Conservation (phyloP, 2,797 vertebrate genomes). For the Pipistrellus nathusii region DNA sequence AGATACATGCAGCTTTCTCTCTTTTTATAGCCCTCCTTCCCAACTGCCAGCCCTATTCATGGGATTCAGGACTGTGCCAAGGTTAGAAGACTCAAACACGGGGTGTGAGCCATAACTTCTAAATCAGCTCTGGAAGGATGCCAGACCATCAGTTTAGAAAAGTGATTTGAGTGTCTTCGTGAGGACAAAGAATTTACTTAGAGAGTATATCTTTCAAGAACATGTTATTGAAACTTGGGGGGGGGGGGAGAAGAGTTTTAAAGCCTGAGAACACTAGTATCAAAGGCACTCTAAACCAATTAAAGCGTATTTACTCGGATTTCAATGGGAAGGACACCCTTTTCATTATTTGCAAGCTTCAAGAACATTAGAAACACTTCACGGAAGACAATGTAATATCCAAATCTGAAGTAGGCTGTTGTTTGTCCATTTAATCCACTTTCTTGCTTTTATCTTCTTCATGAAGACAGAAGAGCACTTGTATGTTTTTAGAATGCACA, state of each 20-base stretch:
- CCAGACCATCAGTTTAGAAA: constrained; percentile 82
- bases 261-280: constrained; percentile 80
- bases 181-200: constrained; percentile 85
- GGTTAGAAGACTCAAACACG: constrained; percentile 80
- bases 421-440: constrained; percentile 73
- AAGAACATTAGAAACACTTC: constrained; percentile 77
- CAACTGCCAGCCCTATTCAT: constrained; percentile 82
- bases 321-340: constrained; percentile 77
- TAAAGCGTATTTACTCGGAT: constrained; percentile 79
- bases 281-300: constrained; percentile 83
- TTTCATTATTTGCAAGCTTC: constrained; percentile 76
- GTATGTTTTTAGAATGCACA: constrained; percentile 69
- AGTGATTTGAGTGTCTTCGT: constrained; percentile 81
- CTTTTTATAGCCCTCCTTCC: constrained; percentile 80
- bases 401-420: constrained; percentile 69
- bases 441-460: constrained; percentile 75
- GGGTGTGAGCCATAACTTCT: constrained; percentile 83
- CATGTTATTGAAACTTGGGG: constrained; percentile 79
- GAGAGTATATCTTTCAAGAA: constrained; percentile 81
- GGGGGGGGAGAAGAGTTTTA: constrained; percentile 67
- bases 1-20: constrained; percentile 73
- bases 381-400: constrained; percentile 67
- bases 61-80: constrained; percentile 81
- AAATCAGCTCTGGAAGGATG: constrained; percentile 81
- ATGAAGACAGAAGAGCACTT: constrained; percentile 76